Conservation (phyloP, 2,888 invertebrate genomes). For the Eumacrocentrus americanus region DNA sequence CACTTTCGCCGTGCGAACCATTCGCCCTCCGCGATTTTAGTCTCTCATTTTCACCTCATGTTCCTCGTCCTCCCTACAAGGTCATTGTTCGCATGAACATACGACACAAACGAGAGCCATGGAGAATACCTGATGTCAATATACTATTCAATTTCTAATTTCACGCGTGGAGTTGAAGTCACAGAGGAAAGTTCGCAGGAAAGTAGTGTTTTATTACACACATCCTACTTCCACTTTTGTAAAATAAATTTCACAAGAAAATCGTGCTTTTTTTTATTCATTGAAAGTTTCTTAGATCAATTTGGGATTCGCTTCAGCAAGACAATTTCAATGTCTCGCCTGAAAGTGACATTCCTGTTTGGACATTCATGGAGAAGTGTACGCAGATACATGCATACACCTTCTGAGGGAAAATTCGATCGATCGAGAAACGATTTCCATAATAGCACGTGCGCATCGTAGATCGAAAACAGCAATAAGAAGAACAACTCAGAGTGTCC, state of each 20-base stretch:
- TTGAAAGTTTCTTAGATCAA: neutral
- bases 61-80: conserved; percentile 33
- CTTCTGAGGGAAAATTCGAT: too few relatives aligned
- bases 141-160: conserved; percentile 47
- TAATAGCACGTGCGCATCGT: too few relatives aligned
- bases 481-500: too few relatives aligned
- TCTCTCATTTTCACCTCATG: neutral
- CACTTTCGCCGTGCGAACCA: conserved; percentile 41
- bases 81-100: conserved; percentile 45
- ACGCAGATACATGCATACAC: too few relatives aligned
- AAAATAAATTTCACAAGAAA: neutral
- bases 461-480: too few relatives aligned
- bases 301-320: too few relatives aligned
- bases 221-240: neutral
- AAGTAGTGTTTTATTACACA: conserved; percentile 2
- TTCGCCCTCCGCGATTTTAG: neutral
- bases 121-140: conserved; percentile 26
- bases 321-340: too few relatives aligned
- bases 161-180: conserved; percentile 34
- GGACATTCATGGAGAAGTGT: too few relatives aligned
- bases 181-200: conserved; percentile 38
- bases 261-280: conserved; percentile 1
- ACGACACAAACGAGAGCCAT: conserved; percentile 28
- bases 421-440: too few relatives aligned
- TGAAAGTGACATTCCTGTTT: too few relatives aligned